phyloP scores from a whole-genome alignment of 2,888 invertebrate species.

The Noctua comes region DNA sequence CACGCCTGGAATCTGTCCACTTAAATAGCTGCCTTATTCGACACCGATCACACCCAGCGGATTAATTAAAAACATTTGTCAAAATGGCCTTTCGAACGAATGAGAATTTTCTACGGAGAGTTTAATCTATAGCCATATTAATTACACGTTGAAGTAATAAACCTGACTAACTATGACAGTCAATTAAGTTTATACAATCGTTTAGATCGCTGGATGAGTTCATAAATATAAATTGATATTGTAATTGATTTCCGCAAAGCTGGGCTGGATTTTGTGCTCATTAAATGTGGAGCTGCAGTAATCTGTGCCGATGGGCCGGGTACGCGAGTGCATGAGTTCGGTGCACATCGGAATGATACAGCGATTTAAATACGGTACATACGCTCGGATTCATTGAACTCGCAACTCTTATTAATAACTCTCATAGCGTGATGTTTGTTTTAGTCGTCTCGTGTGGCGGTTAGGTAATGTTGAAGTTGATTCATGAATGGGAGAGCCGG shows the following conservation, averaged over 20 bases:
- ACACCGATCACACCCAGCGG: slow-evolving; percentile 82
- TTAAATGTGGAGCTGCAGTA: slow-evolving; percentile 69
- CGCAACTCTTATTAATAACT: slow-evolving; percentile 89
- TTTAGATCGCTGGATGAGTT: slow-evolving; percentile 74
- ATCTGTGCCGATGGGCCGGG: slow-evolving; percentile 67
- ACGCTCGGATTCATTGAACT: slow-evolving; percentile 87
- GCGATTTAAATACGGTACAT: slow-evolving; percentile 80
- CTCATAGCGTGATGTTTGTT: slow-evolving; percentile 85
- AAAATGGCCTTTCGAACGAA: slow-evolving; percentile 83
- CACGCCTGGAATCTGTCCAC: slow-evolving; percentile 84
- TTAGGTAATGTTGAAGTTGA: slow-evolving; percentile 89
- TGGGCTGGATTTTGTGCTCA: slow-evolving; percentile 74
- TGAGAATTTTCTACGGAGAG: slow-evolving; percentile 76
- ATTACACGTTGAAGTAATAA: slow-evolving; percentile 81
- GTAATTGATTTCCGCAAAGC: slow-evolving; percentile 79
- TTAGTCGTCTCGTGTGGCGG: slow-evolving; percentile 83
- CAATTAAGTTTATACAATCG: slow-evolving; percentile 80
- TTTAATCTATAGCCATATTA: slow-evolving; percentile 78
- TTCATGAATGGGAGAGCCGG: slow-evolving; percentile 88
- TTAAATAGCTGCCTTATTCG: slow-evolving; percentile 81
- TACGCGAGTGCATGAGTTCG: slow-evolving; percentile 71
- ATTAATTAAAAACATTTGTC: slow-evolving; percentile 88
- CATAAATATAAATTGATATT: slow-evolving; percentile 78
- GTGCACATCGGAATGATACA: slow-evolving; percentile 77
- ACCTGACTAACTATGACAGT: slow-evolving; percentile 80